Conservation (phyloP, 2,113 vertebrate species). For the Sinocyclocheilus grahami region DNA sequence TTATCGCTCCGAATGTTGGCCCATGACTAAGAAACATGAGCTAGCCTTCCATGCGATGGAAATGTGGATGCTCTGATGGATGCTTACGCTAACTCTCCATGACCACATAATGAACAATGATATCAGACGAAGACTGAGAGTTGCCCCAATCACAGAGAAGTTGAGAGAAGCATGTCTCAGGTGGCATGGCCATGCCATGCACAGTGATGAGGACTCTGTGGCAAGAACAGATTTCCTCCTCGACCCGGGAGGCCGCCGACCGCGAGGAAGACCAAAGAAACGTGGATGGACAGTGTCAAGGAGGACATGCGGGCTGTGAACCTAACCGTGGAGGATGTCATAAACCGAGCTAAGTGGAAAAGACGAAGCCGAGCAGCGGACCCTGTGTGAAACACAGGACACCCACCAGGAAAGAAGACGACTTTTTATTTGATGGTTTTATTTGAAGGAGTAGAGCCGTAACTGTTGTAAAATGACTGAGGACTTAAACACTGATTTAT, state of each 20-base stretch:
- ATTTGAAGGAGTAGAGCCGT: background rate
- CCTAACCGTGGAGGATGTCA: no score
- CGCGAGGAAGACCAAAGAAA: background rate
- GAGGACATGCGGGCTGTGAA: background rate
- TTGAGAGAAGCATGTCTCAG: no score
- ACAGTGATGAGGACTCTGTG: background rate
- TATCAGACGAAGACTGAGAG: no score
- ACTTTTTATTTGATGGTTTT: background rate
- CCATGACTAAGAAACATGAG: background rate
- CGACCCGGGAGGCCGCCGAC: background rate
- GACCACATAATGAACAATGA: no score
- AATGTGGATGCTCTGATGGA: no score
- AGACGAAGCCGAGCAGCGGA: no score
- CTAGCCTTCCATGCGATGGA: no score
- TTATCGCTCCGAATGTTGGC: background rate
- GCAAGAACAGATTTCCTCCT: background rate
- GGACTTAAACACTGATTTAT: background rate
- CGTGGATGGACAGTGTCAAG: background rate
- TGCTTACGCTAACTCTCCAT: no score
- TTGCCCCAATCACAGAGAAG: no score
- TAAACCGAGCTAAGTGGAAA: no score
- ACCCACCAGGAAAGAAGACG: background rate
- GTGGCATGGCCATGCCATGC: no score
- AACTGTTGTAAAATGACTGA: background rate
- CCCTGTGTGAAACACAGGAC: background rate